Percentiles rank a stretch among this genome's conserved stretches.
Conservation (phyloP, 2,797 vertebrate genomes). For the Macrochelys suwanniensis region DNA sequence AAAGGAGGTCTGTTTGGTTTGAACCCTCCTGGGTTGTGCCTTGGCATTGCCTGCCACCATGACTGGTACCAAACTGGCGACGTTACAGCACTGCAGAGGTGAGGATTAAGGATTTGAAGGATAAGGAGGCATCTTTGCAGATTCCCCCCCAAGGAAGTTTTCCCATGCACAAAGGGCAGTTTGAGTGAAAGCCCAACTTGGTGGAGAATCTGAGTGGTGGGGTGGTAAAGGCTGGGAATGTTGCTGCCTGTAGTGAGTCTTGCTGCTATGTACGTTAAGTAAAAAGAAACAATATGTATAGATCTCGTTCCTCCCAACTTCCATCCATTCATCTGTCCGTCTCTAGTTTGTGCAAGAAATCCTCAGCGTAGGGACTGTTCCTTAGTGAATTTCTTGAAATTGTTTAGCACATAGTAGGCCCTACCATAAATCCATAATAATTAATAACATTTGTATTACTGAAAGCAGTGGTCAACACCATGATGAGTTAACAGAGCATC, state of each 20-base stretch:
- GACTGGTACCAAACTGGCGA: not conserved
- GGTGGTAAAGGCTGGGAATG: not conserved
- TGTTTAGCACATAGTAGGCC: not conserved
- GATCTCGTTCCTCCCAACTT: not conserved
- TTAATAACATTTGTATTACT: not conserved
- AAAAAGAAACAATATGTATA: not conserved
- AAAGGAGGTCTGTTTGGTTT: not conserved
- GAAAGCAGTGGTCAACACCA: not conserved
- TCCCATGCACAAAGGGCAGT: not conserved
- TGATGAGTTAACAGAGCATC: not conserved
- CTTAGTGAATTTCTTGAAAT: not conserved
- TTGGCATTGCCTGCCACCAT: not conserved
- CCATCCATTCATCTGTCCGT: not conserved
- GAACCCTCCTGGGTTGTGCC: rapidly evolving
- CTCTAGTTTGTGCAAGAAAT: not conserved
- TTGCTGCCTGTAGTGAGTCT: too few species aligned
- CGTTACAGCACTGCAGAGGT: not conserved
- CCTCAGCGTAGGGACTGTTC: not conserved
- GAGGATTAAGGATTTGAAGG: not conserved
- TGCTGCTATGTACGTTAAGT: not conserved
- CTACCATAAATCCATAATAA: not conserved
- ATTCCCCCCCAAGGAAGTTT: not conserved
- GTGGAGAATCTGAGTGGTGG: not conserved
- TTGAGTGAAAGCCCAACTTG: not conserved
- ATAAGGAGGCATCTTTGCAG: not conserved